Base-by-base conservation (phyloP, 2,113 vertebrate species). In the Recurvirostra avosetta region DNA sequence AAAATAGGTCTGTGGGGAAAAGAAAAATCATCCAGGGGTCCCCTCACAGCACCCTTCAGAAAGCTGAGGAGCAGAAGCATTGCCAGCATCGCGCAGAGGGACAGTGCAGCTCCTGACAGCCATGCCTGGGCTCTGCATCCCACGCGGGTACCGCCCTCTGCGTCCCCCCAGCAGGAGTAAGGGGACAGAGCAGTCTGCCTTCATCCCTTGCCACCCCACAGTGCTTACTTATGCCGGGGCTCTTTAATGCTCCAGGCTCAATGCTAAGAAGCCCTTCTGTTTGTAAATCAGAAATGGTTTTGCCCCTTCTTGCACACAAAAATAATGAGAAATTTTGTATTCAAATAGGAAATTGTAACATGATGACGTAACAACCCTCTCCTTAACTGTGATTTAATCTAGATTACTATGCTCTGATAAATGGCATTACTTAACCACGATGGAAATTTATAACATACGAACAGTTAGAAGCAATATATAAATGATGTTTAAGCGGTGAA, bases 181-280 rank as follows among this genome's bases (percentile, higher is more conserved):
- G 29, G 40, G 25, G 11, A 11, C 30, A 49, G 38, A 58, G 19
- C 8, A 58, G 4, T 19, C 47, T 79, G 47, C 26, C n/a, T 71
- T 75, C 4, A 1, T 9, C 15, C 22, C 53, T 50, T 16, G 1
- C 36, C 56, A 41, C 27, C 41, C 18, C 15, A 26, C 19, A 0
- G 0, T 32, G 13, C 22, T 82, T 9, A 14, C 0, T 2, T 41
- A 30, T 1, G 0, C 8, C 0, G 0, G 4, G 15, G 15, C 3
- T 85, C 29, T 20, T 58, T 30, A 50, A 17, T 0, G 1, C 8
- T 43, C 53, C 34, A 49, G 20, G 12, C 62, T 62, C 58, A 41
- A 26, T 9, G 23, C 16, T 36, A 70, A 74, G 38, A 45, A 72
- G 12, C 4, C 36, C 8, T n/a, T 47, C 34, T 90, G 9, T 6